A percentile compares a stretch with the other conserved stretches of the same genome.
Evolutionary conservation across 2,113 vertebrate species (phyloP).

Genomic region (Tilapia sparmanii): DNA sequence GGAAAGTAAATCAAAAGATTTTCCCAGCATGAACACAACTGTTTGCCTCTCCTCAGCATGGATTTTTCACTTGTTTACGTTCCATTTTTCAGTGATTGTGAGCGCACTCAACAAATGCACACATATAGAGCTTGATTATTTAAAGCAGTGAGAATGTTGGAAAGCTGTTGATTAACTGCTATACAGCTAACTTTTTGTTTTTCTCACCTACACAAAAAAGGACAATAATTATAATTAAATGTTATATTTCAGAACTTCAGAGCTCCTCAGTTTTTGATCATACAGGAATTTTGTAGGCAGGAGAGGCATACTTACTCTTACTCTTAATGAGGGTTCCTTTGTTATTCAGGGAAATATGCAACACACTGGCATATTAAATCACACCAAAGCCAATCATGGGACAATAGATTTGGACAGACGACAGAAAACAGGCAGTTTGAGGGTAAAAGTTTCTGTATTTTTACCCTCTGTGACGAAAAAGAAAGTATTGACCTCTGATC

Average conservation of each 20-base stretch:
- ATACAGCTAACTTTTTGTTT: neutral
- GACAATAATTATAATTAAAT: neutral
- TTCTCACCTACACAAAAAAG: neutral
- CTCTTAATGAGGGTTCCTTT: neutral
- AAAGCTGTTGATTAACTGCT: neutral
- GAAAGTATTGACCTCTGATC: neutral
- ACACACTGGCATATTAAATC: neutral
- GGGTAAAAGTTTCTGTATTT: neutral
- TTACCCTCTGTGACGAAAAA: neutral
- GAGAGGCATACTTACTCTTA: neutral
- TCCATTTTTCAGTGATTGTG: neutral
- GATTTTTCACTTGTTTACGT: conserved; percentile 9
- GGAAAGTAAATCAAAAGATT: conserved; percentile 5
- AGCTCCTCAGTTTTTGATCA: neutral
- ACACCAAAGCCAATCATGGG: neutral
- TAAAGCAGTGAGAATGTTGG: neutral
- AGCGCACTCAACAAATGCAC: neutral
- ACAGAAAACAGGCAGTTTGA: neutral
- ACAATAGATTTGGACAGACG: neutral
- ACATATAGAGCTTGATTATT: neutral
- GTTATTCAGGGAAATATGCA: neutral
- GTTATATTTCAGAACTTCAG: neutral
- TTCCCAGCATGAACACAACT: neutral
- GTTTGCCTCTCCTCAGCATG: neutral
- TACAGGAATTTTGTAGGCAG: neutral